Percentiles rank a stretch among this genome's conserved stretches.
Evolutionary conservation across 2,888 invertebrate species (phyloP).

Genomic region (Tanypteryx hageni): DNA sequence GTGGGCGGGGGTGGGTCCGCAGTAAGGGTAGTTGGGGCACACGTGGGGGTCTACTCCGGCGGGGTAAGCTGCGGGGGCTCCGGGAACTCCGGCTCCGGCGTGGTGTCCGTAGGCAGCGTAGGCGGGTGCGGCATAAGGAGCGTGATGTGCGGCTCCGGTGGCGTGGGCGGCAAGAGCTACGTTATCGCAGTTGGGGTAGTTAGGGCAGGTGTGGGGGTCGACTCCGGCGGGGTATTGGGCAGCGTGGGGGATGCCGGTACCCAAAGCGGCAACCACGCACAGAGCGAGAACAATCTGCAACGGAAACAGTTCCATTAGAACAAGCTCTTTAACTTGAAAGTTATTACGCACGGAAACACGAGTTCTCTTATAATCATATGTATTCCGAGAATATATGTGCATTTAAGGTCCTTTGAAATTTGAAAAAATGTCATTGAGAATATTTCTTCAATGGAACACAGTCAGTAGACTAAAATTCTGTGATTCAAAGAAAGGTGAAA

Average conservation of each 20-base stretch:
- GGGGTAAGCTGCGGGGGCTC: slow-evolving; percentile 42
- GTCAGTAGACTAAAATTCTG: too few species aligned
- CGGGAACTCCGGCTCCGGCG: neutral
- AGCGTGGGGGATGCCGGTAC: neutral
- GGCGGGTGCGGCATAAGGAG: neutral
- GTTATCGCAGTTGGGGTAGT: slow-evolving; percentile 57
- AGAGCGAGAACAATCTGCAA: neutral
- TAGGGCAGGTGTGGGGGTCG: slow-evolving; percentile 37
- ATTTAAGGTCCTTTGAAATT: too few species aligned
- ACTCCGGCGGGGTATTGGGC: slow-evolving; percentile 46
- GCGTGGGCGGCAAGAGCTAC: slow-evolving; percentile 18
- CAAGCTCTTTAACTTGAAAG: neutral
- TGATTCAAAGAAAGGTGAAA: too few species aligned
- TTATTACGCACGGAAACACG: too few species aligned
- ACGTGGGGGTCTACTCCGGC: slow-evolving; percentile 29
- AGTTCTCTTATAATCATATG: too few species aligned
- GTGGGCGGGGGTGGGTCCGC: slow-evolving; percentile 51
- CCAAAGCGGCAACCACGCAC: neutral
- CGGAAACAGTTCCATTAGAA: neutral
- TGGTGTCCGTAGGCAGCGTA: neutral
- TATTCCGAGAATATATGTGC: too few species aligned
- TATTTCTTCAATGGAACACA: too few species aligned
- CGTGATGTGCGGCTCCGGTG: neutral
- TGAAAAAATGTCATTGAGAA: too few species aligned
- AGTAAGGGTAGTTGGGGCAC: slow-evolving; percentile 56